Evolutionary conservation across 2,797 vertebrate species (phyloP), one percentile per base, ranked within the genome.

Genomic region (Oryzias sinensis): DNA sequence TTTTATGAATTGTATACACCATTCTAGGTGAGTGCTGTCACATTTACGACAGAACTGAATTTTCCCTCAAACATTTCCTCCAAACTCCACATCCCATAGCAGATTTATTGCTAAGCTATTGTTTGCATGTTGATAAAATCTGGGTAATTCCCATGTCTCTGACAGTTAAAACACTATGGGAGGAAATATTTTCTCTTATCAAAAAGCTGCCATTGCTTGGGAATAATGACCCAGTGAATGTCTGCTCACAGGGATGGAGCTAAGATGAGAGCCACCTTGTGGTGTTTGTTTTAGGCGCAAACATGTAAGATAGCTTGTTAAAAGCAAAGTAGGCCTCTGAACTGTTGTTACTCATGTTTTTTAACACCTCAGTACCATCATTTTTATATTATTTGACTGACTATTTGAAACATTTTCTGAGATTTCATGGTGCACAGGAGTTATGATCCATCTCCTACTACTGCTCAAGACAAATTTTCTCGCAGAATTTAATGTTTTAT

Each of bases 201-300:
- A 48, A 41, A 42, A 2, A 48, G 43, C 13, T 27, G n/a, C 15
- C 6, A 13, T 44, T 46, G 14, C 33, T 20, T 56, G n/a, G 41
- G n/a, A 49, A 16, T 62, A 25, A 33, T 53, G 44, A 29, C 7
- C 56, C 5, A 66, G 17, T 46, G 17, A 56, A 53, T 40, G 18
- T 37, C 53, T 47, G n/a, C 5, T 44, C 15, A 11, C 16, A 43
- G 6, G 4, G 44, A 22, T 56, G 43, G 7, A 48, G 33, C 44
- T 42, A 29, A 47, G 53, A 40, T 27, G 5, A 29, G 53, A 46
- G 65, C 76, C 84, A 61, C 54, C 80, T 82, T 76, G 64, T 64
- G 78, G 80, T 42, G 2, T 63, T 37, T 37, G 33, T 37, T 37
- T 9, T 37, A 37, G 11, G 13, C 3, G 33, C 9, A 37, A 9